Evolutionary conservation across 2,113 vertebrate species (phyloP), one percentile per base, ranked within the genome.

Genomic region (Tenrec ecaudatus): DNA sequence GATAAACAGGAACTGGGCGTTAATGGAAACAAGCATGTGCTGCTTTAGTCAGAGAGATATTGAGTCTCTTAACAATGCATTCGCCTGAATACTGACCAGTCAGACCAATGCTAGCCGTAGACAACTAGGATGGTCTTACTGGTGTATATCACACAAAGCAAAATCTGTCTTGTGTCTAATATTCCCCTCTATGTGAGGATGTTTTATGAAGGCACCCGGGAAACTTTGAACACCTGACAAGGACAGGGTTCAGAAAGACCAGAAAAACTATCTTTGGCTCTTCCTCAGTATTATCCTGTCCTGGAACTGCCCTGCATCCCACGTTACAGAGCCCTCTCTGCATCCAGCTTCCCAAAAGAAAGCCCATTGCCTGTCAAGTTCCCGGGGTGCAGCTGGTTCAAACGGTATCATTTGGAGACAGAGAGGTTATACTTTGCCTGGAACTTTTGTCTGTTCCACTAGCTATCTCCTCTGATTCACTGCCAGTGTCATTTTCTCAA

Each of bases 11-110:
- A 73, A 88, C 25, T 90, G 25, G 25, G 23, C 10, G 40, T 82
- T 82, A 77, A 90, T 66, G 68, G 27, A 40, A 90, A 75, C 2
- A 86, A 93, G 93, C 93, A 80, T 92, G 19, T 36, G 89, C 78
- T 83, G 6, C 36, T 91, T 93, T 95, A 89, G 68, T 81, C 36
- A 75, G 16, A 86, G 53, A n/a, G 15, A n/a, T 81, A 80, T 66
- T 36, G 89, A 84, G 80, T 71, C 3, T 23, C 58, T 86, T 47
- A 93, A 12, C 40, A 90, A 58, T 1, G 66, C 31, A 38, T 84
- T 12, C 69, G 29, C 85, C n/a, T 58, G 14, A 43, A 43, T 53
- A 78, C 75, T 91, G 25, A 43, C 27, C 4, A 57, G 8, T 75
- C 60, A 77, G 64, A 93, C 1, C 1, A 86, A 71, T 40, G 15